These are phyloP conservation scores for Mimumesa dahlbomi DNA, from an alignment of 2,888 invertebrate genomes.

Conservation along the genomic window DNA sequence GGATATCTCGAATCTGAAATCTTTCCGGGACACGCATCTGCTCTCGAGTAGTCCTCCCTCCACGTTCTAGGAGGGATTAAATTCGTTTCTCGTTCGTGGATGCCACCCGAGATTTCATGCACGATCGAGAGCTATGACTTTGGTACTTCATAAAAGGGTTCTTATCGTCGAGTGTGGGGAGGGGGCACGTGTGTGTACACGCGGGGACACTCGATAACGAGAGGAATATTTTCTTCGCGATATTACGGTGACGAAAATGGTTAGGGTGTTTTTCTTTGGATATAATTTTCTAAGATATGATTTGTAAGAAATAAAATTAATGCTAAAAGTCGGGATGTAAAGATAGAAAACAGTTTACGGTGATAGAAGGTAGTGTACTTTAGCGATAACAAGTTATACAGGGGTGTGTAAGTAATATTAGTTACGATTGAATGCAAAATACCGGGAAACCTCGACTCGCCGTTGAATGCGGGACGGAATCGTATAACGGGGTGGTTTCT, in stretches of 20 bases:
- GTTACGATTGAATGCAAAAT: slow-evolving; percentile 54
- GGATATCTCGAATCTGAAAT: slow-evolving; percentile 72
- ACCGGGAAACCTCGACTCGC: slow-evolving; percentile 37
- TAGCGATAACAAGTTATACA: slow-evolving; percentile 9
- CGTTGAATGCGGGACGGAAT: slow-evolving; percentile 55
- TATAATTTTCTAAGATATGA: too few relatives aligned
- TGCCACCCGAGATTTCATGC: slow-evolving; percentile 45
- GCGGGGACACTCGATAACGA: neutral
- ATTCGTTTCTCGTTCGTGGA: slow-evolving; percentile 61
- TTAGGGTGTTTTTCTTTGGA: too few relatives aligned
- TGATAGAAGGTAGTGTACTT: neutral
- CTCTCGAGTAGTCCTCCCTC: slow-evolving; percentile 53
- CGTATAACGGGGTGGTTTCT: slow-evolving; percentile 57
- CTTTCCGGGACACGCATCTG: slow-evolving; percentile 68
- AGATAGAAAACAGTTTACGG: too few relatives aligned
- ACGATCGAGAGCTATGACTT: slow-evolving; percentile 55
- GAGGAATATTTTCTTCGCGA: too few relatives aligned
- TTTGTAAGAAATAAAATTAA: neutral
- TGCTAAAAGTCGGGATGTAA: neutral
- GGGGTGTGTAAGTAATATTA: slow-evolving; percentile 30
- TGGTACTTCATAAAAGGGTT: slow-evolving; percentile 46
- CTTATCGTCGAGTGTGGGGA: neutral
- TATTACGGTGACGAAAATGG: too few relatives aligned
- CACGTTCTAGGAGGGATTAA: slow-evolving; percentile 51
- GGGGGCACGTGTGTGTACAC: neutral